Evolutionary conservation across 2,113 vertebrate species (phyloP), one percentile per base, ranked within the genome.

Genomic region (Origma solitaria): DNA sequence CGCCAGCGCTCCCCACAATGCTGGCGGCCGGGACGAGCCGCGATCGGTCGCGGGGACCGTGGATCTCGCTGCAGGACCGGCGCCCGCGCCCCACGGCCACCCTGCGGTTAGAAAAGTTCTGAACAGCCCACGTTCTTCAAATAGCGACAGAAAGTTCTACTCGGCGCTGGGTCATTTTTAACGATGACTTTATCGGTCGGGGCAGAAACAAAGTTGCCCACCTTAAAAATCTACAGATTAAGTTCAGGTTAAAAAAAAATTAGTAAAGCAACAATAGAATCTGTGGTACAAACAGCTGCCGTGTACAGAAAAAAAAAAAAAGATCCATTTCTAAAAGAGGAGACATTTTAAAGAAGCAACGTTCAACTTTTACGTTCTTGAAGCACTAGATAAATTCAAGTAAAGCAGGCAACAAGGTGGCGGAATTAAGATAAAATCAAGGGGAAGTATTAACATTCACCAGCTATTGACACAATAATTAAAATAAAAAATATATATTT

Each of bases 161-260:
- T 15, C 13, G 31, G 22, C 15, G 13, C 2, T 2, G 4, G 49
- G 22, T 9, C 47, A 1, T 11, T 18, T 17, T 3, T 10, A 5
- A 4, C 0, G 31, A 18, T 0, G 24, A 53, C 49, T 84, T 47
- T 23, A 51, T 28, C 25, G 25, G 13, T 35, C 51, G 21, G 61
- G 53, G 35, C 14, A 73, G 72, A 54, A 42, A 22, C 68, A 15
- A 57, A 33, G n/a, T 4, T 78, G 73, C 60, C 83, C 87, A 22
- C 80, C 68, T 61, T 4, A 62, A 49, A n/a, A 11, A 27, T 22
- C 30, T 4, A 9, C 56, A 21, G 21, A 56, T 25, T 6, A 24
- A 31, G 30, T 20, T 38, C 40, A 22, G 53, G 53, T 31, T 16
- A 23, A 76, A 62, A n/a, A 28, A 12, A 58, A 19, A 20, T 4